Evolutionary conservation across 2,113 vertebrate species (phyloP), one percentile per base, ranked within the genome.

Genomic region (Bothrops jararaca): DNA sequence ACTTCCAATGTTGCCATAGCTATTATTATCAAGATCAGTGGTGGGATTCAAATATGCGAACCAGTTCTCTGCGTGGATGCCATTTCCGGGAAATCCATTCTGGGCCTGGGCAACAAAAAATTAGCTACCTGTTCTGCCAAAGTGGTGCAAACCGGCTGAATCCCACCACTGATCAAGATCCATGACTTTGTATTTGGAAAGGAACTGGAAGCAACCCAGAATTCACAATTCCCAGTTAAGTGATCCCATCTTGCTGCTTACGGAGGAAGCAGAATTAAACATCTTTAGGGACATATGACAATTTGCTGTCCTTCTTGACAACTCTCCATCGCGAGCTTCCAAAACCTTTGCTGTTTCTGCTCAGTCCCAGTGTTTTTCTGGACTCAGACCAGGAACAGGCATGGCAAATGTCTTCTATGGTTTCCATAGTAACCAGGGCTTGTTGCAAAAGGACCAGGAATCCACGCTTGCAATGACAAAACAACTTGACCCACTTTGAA

Each of bases 401-500:
- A 97, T 97, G 96, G 96, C 97, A 92, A 98, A 97, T 96, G 96
- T 97, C 96, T 94, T 94, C 96, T 97, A 96, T 96, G 93, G 97
- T 98, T 97, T 92, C 97, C 96, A 97, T 96, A 94, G 98, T 29
- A 94, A 97, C 97, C 90, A 1, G 57, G 93, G 96, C 95, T 95
- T 93, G 95, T 95, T 93, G 95, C 97, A 95, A 95, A 88, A 96
- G 95, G 97, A 97, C 95, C 93, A 90, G 95, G 95, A 97, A 97
- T 96, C 96, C 13, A 93, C 20, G 97, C 95, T 96, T 95, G 93
- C 97, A 97, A 97, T 97, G 97, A 97, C 97, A 96, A 98, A 97
- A 97, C 89, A 95, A 96, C 96, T 87, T 98, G 98, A 98, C 97
- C 98, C 97, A 98, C 96, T 98, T 98, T 94, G 95, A 94, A 93